Evolutionary conservation across 2,888 invertebrate species (phyloP), one percentile per base, ranked within the genome.

Genomic region (Pseudococcus viburni): DNA sequence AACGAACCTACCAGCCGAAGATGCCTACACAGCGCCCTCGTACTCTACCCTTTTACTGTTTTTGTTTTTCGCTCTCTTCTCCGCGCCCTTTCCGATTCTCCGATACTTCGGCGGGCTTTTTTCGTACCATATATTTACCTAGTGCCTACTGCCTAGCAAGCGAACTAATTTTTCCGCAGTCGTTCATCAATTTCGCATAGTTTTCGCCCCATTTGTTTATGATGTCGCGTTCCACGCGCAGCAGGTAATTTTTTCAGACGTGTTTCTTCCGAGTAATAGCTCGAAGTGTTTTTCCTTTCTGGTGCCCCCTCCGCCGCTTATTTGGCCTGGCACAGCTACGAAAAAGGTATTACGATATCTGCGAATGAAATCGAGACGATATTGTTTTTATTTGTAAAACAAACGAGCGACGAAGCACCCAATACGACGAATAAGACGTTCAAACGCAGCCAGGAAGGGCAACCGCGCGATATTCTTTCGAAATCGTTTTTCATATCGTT

Each of bases 201-300:
- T 73, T 73, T 73, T 73, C 68, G 26, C 68, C 68, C 68, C 26
- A 73, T 73, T 73, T 73, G 26, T 73, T 73, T 73, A 73, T 26
- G 26, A 26, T 73, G 33, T 73, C 12, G 26, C 68, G 26, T 33
- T 33, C 26, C 3, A 33, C 26, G 26, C 26, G 26, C 26, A 33
- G 26, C 26, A 33, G 26, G 26, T 33, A 33, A 33, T 33, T 33
- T 33, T 33, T 33, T 33, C 26, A 33, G 26, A 33, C 26, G 26
- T 33, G 26, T 33, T 33, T 33, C 26, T 33, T 33, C 26, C 26
- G 9, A 9, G 19, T 59, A 59, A 59, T 59, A 59, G 59, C 59
- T 11, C 19, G 0, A 19, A 19, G 59, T 59, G 59, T 59, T 59
- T 19, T 19, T 19, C 59, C 59, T 19, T 19, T 19, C 59, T n/a